A percentile compares a stretch with the other conserved stretches of the same genome.
Conservation (phyloP, 2,113 vertebrate genomes). For the Anhinga anhinga region DNA sequence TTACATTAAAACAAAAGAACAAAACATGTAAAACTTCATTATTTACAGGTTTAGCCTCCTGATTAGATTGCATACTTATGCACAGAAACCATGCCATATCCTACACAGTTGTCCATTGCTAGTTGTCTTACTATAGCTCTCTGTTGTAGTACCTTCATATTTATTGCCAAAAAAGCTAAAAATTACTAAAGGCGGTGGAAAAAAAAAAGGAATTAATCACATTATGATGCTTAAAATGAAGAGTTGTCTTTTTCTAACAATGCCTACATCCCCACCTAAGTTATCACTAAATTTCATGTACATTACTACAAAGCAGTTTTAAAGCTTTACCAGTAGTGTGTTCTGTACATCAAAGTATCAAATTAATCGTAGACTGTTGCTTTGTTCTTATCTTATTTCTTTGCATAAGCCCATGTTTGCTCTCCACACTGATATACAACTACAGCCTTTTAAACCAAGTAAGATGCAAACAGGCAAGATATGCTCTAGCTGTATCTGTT, state of each 20-base stretch:
- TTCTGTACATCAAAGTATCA: not conserved
- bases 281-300: not conserved
- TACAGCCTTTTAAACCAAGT: not conserved
- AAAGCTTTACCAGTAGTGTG: not conserved
- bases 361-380: not conserved
- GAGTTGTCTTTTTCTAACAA: not conserved
- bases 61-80: not conserved
- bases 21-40: not conserved
- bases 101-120: not conserved
- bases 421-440: not conserved
- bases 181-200: not conserved
- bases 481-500: not conserved
- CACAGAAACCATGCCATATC: not conserved
- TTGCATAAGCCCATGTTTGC: not conserved
- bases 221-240: not conserved
- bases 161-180: not conserved
- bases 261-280: not conserved
- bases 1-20: not conserved
- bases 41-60: not conserved
- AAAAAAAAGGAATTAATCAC: not conserved
- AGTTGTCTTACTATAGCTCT: not conserved
- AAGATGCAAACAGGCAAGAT: not conserved
- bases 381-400: not conserved
- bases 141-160: not conserved
- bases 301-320: not conserved